These are phyloP conservation scores for Epinephelus coioides DNA, from an alignment of 2,797 vertebrate genomes.

Conservation along the genomic window DNA sequence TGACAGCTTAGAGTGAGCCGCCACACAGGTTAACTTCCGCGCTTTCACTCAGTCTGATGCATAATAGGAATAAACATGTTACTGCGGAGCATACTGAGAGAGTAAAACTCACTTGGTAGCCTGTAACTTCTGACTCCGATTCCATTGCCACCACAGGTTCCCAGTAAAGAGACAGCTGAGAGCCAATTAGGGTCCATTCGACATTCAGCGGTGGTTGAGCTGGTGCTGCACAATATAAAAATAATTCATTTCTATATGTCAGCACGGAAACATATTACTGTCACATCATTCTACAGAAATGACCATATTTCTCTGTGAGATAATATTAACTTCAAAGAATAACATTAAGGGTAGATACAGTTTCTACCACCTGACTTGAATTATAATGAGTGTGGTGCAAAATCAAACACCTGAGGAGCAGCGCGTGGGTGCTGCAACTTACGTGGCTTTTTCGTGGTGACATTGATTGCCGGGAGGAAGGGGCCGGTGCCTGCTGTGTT, in stretches of 20 bases:
- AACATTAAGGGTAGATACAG: conserved; percentile 1
- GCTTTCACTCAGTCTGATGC: conserved; percentile 4
- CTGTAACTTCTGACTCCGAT: conserved; percentile 95
- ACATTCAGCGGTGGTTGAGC: conserved; percentile 93
- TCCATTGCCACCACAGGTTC: conserved; percentile 94
- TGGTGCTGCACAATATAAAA: conserved; percentile 86
- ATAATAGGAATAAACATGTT: conserved; percentile 25
- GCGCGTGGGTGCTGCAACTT: conserved; percentile 70
- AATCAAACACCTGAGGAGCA: conserved; percentile 34
- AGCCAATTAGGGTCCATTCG: conserved; percentile 94
- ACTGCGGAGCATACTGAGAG: background rate
- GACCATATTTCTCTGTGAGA: conserved; percentile 20
- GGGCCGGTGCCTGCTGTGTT: conserved; percentile 95
- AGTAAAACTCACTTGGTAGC: conserved; percentile 91
- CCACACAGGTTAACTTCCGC: background rate
- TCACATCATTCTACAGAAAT: conserved; percentile 28
- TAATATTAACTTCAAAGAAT: conserved; percentile 16
- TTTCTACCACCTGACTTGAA: conserved; percentile 18
- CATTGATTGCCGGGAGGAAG: conserved; percentile 92
- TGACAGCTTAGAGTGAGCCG: conserved; percentile 30
- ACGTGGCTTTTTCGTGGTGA: conserved; percentile 96
- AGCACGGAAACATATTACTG: conserved; percentile 34
- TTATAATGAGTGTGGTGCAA: conserved; percentile 22
- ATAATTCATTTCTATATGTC: conserved; percentile 46
- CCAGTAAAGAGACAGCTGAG: conserved; percentile 93